phyloP scores from a whole-genome alignment of 2,888 invertebrate species.

The Lithophane semibrunnea region DNA sequence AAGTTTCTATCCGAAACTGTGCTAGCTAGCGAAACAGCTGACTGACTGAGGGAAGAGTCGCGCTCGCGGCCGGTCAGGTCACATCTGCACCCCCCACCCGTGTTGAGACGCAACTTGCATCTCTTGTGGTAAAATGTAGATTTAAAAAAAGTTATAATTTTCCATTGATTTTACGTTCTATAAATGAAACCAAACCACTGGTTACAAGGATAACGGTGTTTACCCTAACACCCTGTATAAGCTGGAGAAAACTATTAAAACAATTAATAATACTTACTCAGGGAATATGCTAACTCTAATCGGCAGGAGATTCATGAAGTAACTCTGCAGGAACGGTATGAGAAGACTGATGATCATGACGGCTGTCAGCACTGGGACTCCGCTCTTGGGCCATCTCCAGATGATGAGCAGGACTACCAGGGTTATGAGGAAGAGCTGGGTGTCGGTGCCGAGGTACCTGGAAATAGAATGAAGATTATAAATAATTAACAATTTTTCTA shows the following conservation, averaged over 20 bases:
- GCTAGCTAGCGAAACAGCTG: too few species aligned
- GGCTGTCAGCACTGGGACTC: conserved; percentile 78
- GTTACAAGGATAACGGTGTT: too few species aligned
- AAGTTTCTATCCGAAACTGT: too few species aligned
- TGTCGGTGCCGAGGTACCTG: conserved; percentile 88
- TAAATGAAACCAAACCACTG: too few species aligned
- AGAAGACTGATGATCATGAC: conserved; percentile 84
- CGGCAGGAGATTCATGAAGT: conserved; percentile 86
- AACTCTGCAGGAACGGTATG: conserved; percentile 87
- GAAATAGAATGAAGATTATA: not conserved
- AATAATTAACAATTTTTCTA: not conserved
- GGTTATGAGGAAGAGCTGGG: conserved; percentile 86
- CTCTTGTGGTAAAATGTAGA: too few species aligned
- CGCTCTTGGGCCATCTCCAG: conserved; percentile 86
- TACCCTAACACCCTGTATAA: too few species aligned
- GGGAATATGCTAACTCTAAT: conserved; percentile 87
- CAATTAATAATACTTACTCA: conserved; percentile 75
- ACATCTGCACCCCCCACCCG: too few species aligned
- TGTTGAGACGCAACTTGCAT: too few species aligned
- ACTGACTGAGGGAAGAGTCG: too few species aligned
- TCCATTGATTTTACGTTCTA: too few species aligned
- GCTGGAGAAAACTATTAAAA: not conserved
- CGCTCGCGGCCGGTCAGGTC: too few species aligned
- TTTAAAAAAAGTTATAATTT: too few species aligned
- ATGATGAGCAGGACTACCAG: conserved; percentile 83